Evolutionary conservation across 1,140 invertebrate species (phyloP), one percentile per base, ranked within the genome.

Genomic region (Pollicipes pollicipes): DNA sequence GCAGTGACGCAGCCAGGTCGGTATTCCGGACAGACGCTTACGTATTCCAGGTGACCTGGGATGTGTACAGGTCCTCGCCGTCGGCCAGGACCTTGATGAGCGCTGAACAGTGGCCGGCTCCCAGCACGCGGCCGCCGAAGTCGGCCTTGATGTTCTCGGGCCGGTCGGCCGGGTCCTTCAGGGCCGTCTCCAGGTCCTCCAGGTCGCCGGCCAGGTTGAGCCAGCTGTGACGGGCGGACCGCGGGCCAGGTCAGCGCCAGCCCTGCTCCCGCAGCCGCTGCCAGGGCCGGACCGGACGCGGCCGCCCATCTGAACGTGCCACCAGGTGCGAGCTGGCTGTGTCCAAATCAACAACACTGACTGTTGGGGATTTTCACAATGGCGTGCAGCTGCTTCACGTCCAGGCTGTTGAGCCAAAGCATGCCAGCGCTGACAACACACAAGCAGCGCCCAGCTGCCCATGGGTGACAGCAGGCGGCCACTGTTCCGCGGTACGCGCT

Each of bases 181-280:
- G 76, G 24, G 80, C 83, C 67, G 77, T 73, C 76, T 87, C 84
- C 32, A 90, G 77, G 80, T 93, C 90, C 70, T 85, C 83, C 1
- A 95, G 81, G 77, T 96, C 93, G 0, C 88, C 86, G 24, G 86
- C 83, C 66, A 91, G 84, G 73, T 90, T 90, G 74, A 90, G 80
- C 82, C 88, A 86, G 30, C 79, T 80, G 72, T 30, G 26, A 32
- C 58, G 3, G 10, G 17, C 3, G 6, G 64, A 2, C 31, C 21
- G 1, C 17, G 35, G 0, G 26, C 0, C 70, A 82, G 81, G 13
- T 82, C 75, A 24, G 80, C 66, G 3, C 68, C 72, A 27, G 26
- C 32, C 17, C 26, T 70, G 31, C n/a, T n/a, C n/a, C n/a, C n/a
- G n/a, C n/a, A n/a, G n/a, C n/a, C n/a, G n/a, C n/a, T n/a, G n/a